These are phyloP conservation scores for Synergus laeviventris DNA, from an alignment of 2,888 invertebrate species.

Conservation along the genomic window DNA sequence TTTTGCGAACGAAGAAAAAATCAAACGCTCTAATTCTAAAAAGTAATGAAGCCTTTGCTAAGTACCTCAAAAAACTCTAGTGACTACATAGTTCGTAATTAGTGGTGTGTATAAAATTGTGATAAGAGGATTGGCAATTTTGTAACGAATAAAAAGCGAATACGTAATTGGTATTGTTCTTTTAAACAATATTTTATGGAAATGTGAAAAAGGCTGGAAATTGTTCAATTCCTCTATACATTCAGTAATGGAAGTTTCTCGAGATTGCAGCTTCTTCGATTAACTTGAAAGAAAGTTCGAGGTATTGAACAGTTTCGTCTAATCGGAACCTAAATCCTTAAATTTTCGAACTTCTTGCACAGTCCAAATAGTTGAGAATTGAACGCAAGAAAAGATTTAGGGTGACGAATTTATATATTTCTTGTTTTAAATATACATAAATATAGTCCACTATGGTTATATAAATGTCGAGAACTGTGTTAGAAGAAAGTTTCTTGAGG, in stretches of 20 bases:
- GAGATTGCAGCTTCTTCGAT: neutral
- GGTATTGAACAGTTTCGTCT: neutral
- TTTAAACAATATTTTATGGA: neutral
- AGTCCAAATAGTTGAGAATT: neutral
- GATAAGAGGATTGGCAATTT: conserved; percentile 32
- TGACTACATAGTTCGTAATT: conserved; percentile 30
- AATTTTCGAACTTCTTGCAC: neutral
- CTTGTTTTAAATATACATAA: conserved; percentile 69
- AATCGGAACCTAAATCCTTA: neutral
- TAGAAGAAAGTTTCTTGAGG: conserved; percentile 49
- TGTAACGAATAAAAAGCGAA: conserved; percentile 28
- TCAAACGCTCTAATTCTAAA: conserved; percentile 4
- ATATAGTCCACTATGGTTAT: conserved; percentile 69
- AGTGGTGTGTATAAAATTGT: conserved; percentile 35
- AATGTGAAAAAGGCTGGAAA: neutral
- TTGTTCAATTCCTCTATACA: neutral
- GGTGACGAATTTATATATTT: conserved; percentile 66
- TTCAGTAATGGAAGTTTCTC: neutral
- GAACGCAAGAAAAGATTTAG: conserved; percentile 45
- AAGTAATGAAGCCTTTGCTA: conserved; percentile 24
- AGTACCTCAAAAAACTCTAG: conserved; percentile 35
- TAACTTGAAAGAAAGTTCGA: neutral
- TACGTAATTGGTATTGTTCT: neutral
- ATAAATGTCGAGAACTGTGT: conserved; percentile 56
- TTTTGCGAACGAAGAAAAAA: conserved; percentile 8